Evolutionary conservation across 2,113 vertebrate species (phyloP).

Genomic region (Phylloscopus whistleri): DNA sequence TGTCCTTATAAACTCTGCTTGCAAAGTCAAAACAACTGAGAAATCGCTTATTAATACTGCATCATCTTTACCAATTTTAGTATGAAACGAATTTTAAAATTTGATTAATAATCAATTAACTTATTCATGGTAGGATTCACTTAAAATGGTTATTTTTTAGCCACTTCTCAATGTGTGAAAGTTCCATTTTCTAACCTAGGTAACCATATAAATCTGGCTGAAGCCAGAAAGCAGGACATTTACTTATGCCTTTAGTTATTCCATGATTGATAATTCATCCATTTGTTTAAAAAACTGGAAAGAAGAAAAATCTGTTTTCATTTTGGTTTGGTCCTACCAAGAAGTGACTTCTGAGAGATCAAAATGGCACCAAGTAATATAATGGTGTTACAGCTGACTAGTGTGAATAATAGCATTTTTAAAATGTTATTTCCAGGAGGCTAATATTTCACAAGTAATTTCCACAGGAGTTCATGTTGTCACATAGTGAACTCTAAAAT

Average conservation of each 20-base stretch:
- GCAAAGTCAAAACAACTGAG: neutral
- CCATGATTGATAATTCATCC: neutral
- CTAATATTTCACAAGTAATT: neutral
- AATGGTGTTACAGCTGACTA: neutral
- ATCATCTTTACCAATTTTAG: neutral
- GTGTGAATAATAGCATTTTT: neutral
- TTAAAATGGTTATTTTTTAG: neutral
- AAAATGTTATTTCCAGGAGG: neutral
- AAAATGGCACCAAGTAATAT: neutral
- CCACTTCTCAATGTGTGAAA: neutral
- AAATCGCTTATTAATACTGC: neutral
- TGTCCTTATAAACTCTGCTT: neutral
- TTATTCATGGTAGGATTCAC: neutral
- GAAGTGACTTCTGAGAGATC: neutral
- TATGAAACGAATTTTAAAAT: neutral
- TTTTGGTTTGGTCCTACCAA: neutral
- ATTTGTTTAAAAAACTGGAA: neutral
- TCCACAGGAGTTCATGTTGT: neutral
- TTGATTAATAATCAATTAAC: neutral
- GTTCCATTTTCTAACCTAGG: neutral
- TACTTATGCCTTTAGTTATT: neutral
- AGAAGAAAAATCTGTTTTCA: neutral
- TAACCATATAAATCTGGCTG: neutral
- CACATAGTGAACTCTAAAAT: neutral
- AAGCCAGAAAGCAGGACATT: neutral